These are phyloP conservation scores for Eutrigla gurnardus DNA, from an alignment of 2,797 vertebrate species.

Conservation along the genomic window DNA sequence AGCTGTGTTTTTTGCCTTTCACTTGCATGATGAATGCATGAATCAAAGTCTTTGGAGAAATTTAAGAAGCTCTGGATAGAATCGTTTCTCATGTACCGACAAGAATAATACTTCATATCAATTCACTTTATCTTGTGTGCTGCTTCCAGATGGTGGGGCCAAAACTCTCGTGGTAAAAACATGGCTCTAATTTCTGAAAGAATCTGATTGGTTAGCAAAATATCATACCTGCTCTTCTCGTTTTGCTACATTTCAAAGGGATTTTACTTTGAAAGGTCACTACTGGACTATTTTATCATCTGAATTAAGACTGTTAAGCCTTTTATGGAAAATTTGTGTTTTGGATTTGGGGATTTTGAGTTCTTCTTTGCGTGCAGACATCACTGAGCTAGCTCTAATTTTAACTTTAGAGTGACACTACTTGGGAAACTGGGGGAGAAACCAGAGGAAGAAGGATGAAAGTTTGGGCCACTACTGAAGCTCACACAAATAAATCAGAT, in stretches of 20 bases:
- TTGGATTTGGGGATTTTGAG: too few relatives aligned
- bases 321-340: neutral
- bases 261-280: neutral
- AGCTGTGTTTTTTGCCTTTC: constrained; percentile 9
- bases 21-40: neutral
- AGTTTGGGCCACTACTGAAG: neutral
- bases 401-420: too few relatives aligned
- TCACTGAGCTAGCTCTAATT: neutral
- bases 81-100: constrained; percentile 14
- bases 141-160: neutral
- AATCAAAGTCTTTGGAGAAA: constrained; percentile 13
- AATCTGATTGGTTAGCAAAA: neutral
- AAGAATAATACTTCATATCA: neutral
- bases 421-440: too few relatives aligned
- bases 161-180: neutral
- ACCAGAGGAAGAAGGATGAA: neutral
- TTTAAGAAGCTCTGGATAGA: constrained; percentile 24
- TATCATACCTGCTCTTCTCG: neutral
- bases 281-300: neutral
- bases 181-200: neutral
- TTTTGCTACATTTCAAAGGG: neutral
- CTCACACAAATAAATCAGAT: constrained; percentile 8
- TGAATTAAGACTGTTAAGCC: rapidly evolving
- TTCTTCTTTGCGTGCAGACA: neutral
- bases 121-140: neutral